Percentiles rank a stretch among this genome's conserved stretches.
These are phyloP conservation scores for Aldrovandia affinis DNA, from an alignment of 2,797 vertebrate species.

Conservation along the genomic window DNA sequence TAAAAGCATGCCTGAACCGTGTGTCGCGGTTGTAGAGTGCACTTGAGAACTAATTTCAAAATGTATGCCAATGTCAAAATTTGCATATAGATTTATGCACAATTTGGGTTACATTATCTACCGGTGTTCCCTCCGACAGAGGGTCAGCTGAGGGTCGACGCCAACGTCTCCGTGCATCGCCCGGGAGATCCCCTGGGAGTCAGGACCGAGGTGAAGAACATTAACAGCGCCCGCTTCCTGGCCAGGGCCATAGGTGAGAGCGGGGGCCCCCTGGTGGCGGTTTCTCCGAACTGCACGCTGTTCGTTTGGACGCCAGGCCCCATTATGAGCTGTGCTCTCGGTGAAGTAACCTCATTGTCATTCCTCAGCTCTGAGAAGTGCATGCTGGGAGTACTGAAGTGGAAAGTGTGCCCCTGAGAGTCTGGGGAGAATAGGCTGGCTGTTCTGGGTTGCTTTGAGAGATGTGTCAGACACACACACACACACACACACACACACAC, in stretches of 20 bases:
- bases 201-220: slow-evolving; percentile 97
- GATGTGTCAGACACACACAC: slow-evolving; percentile 8
- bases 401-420: not conserved
- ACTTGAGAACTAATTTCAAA: not conserved
- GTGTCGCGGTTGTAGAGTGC: not conserved
- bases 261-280: not conserved
- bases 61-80: slow-evolving; percentile 44
- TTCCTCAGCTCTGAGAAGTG: not conserved
- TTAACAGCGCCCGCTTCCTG: slow-evolving; percentile 90
- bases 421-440: not conserved
- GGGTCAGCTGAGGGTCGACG: slow-evolving; percentile 95
- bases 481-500: slow-evolving; percentile 32
- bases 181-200: slow-evolving; percentile 86
- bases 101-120: slow-evolving; percentile 22
- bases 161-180: slow-evolving; percentile 91
- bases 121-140: slow-evolving; percentile 70
- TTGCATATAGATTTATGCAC: slow-evolving; percentile 45
- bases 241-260: slow-evolving; percentile 84
- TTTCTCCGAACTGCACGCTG: not conserved
- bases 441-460: not conserved
- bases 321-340: too few relatives aligned
- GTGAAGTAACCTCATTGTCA: not conserved
- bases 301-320: not conserved
- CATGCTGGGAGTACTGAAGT: not conserved
- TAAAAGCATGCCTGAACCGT: not conserved